A percentile compares a stretch with the other conserved stretches of the same genome.
These are phyloP conservation scores for Genyomyrus donnyi DNA, from an alignment of 2,113 vertebrate species.

Conservation along the genomic window DNA sequence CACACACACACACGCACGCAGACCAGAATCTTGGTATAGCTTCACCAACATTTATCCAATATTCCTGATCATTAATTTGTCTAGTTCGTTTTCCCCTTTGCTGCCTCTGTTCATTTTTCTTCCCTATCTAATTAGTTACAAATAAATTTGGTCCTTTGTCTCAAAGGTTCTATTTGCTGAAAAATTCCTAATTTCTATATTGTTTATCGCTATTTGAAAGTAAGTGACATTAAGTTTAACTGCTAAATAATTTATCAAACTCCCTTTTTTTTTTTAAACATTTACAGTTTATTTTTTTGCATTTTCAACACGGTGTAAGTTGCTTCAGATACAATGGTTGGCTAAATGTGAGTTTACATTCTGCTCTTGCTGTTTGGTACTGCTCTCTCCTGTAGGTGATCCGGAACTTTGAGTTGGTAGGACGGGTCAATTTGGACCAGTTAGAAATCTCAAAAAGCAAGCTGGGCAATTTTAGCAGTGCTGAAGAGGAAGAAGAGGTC, in stretches of 20 bases:
- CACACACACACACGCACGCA: not conserved
- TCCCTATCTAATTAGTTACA: not conserved
- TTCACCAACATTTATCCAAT: not conserved
- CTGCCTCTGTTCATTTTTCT: not conserved
- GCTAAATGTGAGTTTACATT: not conserved
- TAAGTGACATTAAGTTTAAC: not conserved
- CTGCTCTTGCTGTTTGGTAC: not conserved
- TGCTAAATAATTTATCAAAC: not conserved
- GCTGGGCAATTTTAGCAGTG: conserved; percentile 68
- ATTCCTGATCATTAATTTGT: not conserved
- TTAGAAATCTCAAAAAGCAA: conserved; percentile 85
- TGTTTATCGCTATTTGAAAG: not conserved
- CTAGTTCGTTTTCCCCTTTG: not conserved
- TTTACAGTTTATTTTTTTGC: not conserved
- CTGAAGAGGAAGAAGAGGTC: conserved; percentile 71
- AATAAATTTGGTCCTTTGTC: not conserved
- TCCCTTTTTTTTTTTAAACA: not conserved
- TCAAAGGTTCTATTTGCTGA: not conserved
- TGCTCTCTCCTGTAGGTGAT: conserved; percentile 67
- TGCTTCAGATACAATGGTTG: not conserved
- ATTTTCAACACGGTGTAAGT: not conserved
- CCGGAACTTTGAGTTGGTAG: conserved; percentile 96
- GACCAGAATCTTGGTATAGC: not conserved
- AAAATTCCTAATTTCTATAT: not conserved
- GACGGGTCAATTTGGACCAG: conserved; percentile 91